phyloP scores from a whole-genome alignment of 2,888 invertebrate species.

The Blomia tropicalis region DNA sequence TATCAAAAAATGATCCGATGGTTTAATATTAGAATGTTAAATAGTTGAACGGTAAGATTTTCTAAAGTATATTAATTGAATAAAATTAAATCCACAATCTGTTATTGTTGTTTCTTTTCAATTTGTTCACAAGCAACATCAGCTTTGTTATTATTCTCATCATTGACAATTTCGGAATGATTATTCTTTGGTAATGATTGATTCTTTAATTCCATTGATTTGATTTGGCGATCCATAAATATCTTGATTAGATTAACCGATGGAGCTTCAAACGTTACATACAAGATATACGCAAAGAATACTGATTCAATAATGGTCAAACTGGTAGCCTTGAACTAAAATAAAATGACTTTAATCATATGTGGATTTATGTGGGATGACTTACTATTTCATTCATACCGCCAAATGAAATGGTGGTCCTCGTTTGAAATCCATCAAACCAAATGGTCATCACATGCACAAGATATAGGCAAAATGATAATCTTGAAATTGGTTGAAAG shows the following conservation, averaged over 20 bases:
- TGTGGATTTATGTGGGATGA: background rate
- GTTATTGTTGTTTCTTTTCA: too few relatives aligned
- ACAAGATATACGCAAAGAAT: slow-evolving; percentile 23
- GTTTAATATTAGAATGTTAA: too few relatives aligned
- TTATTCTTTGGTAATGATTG: background rate
- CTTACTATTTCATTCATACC: slow-evolving; percentile 6
- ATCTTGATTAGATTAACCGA: slow-evolving; percentile 26
- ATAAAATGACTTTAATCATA: background rate
- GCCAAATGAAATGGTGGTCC: background rate
- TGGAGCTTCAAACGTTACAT: slow-evolving; percentile 28
- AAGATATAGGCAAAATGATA: slow-evolving; percentile 20
- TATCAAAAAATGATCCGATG: too few relatives aligned
- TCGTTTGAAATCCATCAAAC: slow-evolving; percentile 15
- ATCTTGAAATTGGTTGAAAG: slow-evolving; percentile 18
- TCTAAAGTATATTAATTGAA: too few relatives aligned
- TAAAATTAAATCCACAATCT: too few relatives aligned
- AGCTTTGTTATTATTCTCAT: background rate
- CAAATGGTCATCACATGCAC: slow-evolving; percentile 18
- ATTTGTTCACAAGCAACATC: too few relatives aligned
- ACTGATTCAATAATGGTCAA: slow-evolving; percentile 25
- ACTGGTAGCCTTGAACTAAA: slow-evolving; percentile 26
- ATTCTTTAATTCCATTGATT: background rate
- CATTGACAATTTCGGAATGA: too few relatives aligned
- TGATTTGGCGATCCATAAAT: slow-evolving; percentile 20
- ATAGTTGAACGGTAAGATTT: too few relatives aligned